These are phyloP conservation scores for Leptosomus discolor DNA, from an alignment of 2,113 vertebrate genomes.

Conservation along the genomic window DNA sequence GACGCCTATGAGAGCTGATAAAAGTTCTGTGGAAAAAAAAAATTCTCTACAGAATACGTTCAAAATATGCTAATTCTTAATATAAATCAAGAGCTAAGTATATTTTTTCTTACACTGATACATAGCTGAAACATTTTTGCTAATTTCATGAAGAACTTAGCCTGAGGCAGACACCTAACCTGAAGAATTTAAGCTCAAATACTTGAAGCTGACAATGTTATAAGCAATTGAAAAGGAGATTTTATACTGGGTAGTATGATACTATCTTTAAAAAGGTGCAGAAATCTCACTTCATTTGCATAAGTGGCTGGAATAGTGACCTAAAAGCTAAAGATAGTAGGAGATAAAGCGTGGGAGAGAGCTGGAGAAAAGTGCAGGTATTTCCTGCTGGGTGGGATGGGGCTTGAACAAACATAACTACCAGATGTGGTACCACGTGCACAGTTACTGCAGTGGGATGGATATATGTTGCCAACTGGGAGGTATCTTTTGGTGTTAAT, in stretches of 20 bases:
- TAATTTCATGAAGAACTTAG: background rate
- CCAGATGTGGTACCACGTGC: accelerated
- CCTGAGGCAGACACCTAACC: background rate
- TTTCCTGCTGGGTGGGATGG: background rate
- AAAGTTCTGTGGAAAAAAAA: background rate
- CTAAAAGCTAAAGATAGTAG: background rate
- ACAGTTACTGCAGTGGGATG: background rate
- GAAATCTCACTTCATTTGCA: background rate
- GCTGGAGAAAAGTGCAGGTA: background rate
- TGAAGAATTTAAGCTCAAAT: background rate
- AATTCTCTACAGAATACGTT: background rate
- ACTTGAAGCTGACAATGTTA: background rate
- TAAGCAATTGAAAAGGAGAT: background rate
- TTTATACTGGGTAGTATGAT: background rate
- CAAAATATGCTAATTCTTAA: background rate
- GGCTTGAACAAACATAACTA: background rate
- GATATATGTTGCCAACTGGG: background rate
- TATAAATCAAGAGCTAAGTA: background rate
- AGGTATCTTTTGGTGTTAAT: background rate
- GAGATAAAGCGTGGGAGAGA: background rate
- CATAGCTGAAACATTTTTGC: background rate
- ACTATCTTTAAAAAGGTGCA: background rate
- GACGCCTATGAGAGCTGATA: background rate
- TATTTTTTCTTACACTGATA: background rate
- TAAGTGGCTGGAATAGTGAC: background rate